Conservation (phyloP, 2,797 vertebrate genomes). For the Helicolenus hilgendorfi region DNA sequence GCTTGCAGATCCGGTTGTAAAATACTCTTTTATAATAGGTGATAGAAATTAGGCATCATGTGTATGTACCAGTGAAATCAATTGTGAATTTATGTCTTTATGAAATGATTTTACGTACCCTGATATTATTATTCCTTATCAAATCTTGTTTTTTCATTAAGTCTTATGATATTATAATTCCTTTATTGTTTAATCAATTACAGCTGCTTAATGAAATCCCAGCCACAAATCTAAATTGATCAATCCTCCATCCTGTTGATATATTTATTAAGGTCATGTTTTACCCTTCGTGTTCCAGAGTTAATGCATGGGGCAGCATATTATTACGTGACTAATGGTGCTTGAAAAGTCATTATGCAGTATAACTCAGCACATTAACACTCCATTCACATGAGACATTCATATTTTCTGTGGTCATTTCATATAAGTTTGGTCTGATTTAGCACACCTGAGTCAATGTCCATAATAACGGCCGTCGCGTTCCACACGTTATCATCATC, state of each 20-base stretch:
- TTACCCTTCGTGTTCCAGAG: constrained; percentile 1
- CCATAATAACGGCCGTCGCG: constrained; percentile 86
- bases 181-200: background rate
- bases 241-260: background rate
- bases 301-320: background rate
- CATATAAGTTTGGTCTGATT: background rate
- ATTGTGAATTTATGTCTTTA: background rate
- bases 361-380: constrained; percentile 1
- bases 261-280: background rate
- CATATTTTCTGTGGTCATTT: background rate
- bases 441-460: constrained; percentile 90
- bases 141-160: background rate
- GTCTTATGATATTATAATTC: background rate
- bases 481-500: constrained; percentile 87
- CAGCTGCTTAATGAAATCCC: background rate
- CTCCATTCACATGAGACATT: background rate
- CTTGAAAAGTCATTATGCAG: background rate
- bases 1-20: background rate
- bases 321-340: constrained; percentile 14
- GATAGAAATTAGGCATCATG: no score
- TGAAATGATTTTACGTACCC: background rate
- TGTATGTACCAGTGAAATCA: background rate
- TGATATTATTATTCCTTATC: background rate
- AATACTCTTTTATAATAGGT: background rate
- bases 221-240: background rate